A percentile compares a stretch with the other conserved stretches of the same genome.
Conservation (phyloP, 2,113 vertebrate genomes). For the Podocnemis expansa region DNA sequence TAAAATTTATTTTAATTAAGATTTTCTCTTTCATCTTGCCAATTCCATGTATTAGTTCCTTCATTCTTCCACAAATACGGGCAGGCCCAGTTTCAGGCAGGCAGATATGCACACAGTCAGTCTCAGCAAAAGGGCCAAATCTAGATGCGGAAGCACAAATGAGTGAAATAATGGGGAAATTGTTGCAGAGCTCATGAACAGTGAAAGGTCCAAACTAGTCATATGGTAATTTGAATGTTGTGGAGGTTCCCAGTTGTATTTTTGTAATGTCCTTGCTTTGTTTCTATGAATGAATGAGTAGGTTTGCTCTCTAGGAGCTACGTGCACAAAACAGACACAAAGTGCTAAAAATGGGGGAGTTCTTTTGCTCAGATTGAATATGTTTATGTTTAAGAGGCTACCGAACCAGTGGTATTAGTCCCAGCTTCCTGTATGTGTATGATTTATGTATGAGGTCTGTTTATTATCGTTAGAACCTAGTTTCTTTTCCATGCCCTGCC, state of each 20-base stretch:
- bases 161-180: fast-evolving
- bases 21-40: slow-evolving; percentile 56
- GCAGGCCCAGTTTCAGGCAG: background rate
- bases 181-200: background rate
- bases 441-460: background rate
- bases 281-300: fast-evolving
- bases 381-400: background rate
- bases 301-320: background rate
- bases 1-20: slow-evolving; percentile 68
- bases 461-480: background rate
- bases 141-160: background rate
- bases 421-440: background rate
- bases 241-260: background rate
- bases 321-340: background rate
- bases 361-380: background rate
- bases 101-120: fast-evolving
- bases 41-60: slow-evolving; percentile 47
- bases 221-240: background rate
- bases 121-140: background rate
- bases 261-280: background rate
- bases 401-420: background rate
- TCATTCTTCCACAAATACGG: slow-evolving; percentile 5
- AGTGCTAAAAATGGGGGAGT: background rate
- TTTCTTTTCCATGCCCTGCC: background rate
- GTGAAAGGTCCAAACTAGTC: background rate